Evolutionary conservation across 2,888 invertebrate genomes (phyloP), one percentile per base, ranked within the genome.

Genomic region (Carcina quercana): DNA sequence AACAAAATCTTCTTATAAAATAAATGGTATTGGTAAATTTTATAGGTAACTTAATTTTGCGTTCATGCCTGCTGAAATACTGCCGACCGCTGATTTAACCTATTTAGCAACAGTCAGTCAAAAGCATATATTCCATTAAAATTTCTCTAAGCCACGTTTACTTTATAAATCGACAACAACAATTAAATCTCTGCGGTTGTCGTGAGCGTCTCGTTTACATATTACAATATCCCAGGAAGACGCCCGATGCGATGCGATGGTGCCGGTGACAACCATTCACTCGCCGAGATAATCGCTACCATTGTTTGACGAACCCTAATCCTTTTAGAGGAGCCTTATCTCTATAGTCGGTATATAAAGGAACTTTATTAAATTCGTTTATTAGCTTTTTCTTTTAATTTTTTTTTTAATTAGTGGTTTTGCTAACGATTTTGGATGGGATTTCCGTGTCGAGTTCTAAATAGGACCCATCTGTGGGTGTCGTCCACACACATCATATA

Each of bases 261-360:
- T n/a, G 24, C 11, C 51, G 54, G 58, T 71, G 74, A 75, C 74
- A 73, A 63, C 56, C 63, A 67, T 68, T 73, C 68, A 62, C 58
- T 48, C n/a, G n/a, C n/a, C n/a, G 57, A 66, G 69, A 70, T 73
- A 75, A 75, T 73, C 71, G 64, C 58, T 47, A 49, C 59, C 62
- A 71, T 75, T 75, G 72, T 75, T 71, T 66, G 53, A 54, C 52
- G 45, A 63, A 62, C 53, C 62, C 55, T 72, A 72, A 74, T 71
- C 73, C 66, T 62, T 66, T 72, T 63, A 71, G 64, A 66, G 59
- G 54, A 63, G 61, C 57, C 59, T 69, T 68, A 68, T 70, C 71
- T 67, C 42, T 50, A 55, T 62, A 64, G 64, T 60, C 59, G 47
- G 41, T 52, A 59, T 61, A 58, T 60, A 59, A 66, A 61, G 55